Evolutionary conservation across 2,797 vertebrate genomes (phyloP), one percentile per base, ranked within the genome.

Genomic region (Neopelma chrysocephalum): DNA sequence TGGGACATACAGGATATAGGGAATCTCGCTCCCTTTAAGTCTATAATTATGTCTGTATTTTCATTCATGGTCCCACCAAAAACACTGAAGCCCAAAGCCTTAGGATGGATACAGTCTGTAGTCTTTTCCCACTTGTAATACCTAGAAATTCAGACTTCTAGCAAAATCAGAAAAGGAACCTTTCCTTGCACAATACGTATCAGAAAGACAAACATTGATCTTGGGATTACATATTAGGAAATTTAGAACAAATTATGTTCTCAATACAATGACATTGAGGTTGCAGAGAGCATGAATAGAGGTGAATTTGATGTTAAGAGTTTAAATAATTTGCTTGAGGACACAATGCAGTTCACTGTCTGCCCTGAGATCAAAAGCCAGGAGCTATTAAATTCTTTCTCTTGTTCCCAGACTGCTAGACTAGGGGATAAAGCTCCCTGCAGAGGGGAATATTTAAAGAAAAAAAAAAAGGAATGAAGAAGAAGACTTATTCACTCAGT

Each of bases 341-440:
- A 79, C 58, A 77, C 40, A 70, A 12, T 65, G 51, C 54, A 73
- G 22, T 38, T 54, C 40, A 69, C 21, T 72, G 75, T 43, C 50
- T 65, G 21, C 54, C 78, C 54, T 58, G 58, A 90, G 78, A 85
- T 84, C 72, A 82, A 70, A 93, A 95, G 51, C 51, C 66, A 79
- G 66, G 47, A 87, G 78, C 36, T 77, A 65, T 57, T 81, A 66
- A 69, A 43, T 90, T 77, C 56, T 87, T 53, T 29, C n/a, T 56
- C 38, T 83, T 79, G 31, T 76, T 84, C 87, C 87, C 81, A 72
- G 23, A 38, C 70, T 71, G 57, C 32, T 47, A 68, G 57, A 38
- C 50, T 38, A 73, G 13, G 51, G 38, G 36, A 31, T 48, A 73
- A 70, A 77, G 21, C 16, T 95, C 84, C 60, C 75, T 76, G 47